Evolutionary conservation across 2,888 invertebrate genomes (phyloP), one percentile per base, ranked within the genome.

Genomic region (Leucozona laternaria): DNA sequence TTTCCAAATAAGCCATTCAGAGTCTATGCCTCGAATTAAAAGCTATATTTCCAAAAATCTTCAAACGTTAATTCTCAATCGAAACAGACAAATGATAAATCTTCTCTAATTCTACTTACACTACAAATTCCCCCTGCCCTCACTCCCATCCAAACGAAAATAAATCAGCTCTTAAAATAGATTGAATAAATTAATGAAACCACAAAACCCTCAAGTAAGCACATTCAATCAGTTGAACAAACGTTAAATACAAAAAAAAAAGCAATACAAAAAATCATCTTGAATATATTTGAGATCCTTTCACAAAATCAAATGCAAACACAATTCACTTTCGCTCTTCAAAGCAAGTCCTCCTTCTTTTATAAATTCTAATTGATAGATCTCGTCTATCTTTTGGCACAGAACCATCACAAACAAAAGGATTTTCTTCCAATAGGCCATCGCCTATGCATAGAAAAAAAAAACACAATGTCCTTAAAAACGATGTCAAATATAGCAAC

Each of bases 291-390:
- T 20, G 53, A 45, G 53, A 37, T 70, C 70, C 62, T 43, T 64
- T 20, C 48, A 75, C 64, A 71, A 71, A 84, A 75, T 70, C 70
- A 83, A 83, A 75, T 79, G 20, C 40, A 75, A 73, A 76, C 71
- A 76, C 75, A 79, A 58, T 76, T 79, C 83, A 84, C 79, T 84
- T 79, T 79, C 70, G 57, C 62, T 75, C 13, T 64, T 37, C 11
- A 40, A 53, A 70, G 40, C 28, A 13, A 43, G 10, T 57, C 25
- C 57, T n/a, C 43, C 22, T 76, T 48, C 20, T n/a, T n/a, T n/a
- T n/a, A n/a, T 15, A 37, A 45, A 62, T 22, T 68, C 72, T 80
- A 80, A 85, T 85, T 79, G 76, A 79, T 85, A 55, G 72, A 85
- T 68, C 66, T 48, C 28, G 53, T 48, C 76, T 60, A 22, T 25